Base-by-base conservation (phyloP, 2,113 vertebrate genomes). In the Hemicordylus capensis region DNA sequence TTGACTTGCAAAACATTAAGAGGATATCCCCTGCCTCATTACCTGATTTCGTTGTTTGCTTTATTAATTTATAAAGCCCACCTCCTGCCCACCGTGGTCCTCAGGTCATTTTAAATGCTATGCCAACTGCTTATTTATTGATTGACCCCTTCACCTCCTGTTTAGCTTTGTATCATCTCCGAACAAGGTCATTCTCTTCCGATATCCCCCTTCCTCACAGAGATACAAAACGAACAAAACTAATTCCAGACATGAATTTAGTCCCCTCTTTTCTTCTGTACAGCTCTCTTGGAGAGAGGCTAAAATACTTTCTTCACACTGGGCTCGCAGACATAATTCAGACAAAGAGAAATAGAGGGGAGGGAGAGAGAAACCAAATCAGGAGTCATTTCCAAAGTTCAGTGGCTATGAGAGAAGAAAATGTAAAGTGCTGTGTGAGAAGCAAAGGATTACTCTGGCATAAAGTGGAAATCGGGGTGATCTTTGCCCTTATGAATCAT, bases 401-500 rank as follows among this genome's bases (percentile, higher is more conserved):
- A 4, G 22, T 31, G 61, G 28, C n/a, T 0, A 46, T 0, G 1
- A 61, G 39, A 67, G 85, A 44, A 28, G 81, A 84, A 72, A 70
- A 20, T 24, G 19, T 4, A 15, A 22, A 31, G 28, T 2, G 76
- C 78, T 1, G 12, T 26, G 0, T 17, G 11, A 75, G 24, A 86
- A 22, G 39, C 39, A 77, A 39, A 76, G 78, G 70, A 73, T 0
- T 0, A 0, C 7, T 88, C 59, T 66, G 24, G 76, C 80, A 5
- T 42, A 9, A 74, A 88, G 85, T 51, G 74, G 92, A 93, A 87
- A 91, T 81, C 56, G 78, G 61, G 0, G 7, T 83, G 94, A 89
- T 93, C 93, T 96, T 92, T 95, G 92, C 86, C 93, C 93, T 93
- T 48, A 81, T 93, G 95, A 93, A 93, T 94, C 88, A 92, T 88